Base-by-base conservation (phyloP, 2,797 vertebrate genomes). In the Chloroceryle amazona region DNA sequence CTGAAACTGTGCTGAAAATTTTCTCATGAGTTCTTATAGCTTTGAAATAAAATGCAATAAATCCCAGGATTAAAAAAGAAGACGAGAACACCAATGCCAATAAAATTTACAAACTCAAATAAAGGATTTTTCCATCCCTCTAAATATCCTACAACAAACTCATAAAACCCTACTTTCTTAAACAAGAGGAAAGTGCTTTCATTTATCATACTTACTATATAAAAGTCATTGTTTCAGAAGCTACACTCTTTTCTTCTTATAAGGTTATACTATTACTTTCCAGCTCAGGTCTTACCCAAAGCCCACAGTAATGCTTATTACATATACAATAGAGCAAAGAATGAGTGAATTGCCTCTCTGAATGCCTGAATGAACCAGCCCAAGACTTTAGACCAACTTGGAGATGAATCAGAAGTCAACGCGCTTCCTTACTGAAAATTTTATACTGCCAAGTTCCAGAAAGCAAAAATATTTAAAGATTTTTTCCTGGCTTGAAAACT, bases 61-160 rank as follows among this genome's bases (percentile, higher is more conserved):
- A 96, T 95, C 28, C 49, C 9, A 65, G 33, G 57, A 94, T 82
- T 89, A 73, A 71, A 84, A 80, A 71, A 35, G 14, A 35, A 80
- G 33, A 86, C 67, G 47, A 89, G 84, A 88, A 94, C 89, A 94
- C 60, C 65, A 86, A 31, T 79, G 85, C 41, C 93, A 97, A 91
- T 96, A 96, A 96, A 80, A 93, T 95, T 94, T 95, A 96, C 89
- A 93, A 97, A 85, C 87, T 84, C 26, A 96, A 81, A 95, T 92
- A 91, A 96, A 93, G 55, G 57, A 90, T 97, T 94, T 86, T 61
- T 87, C 72, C 66, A 88, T 91, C 47, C 23, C 39, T 93, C 71
- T 74, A 93, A 91, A 93, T 89, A 92, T 92, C 60, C 52, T 60
- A 86, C 76, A 90, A 79, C 94, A 95, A 97, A 91, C 90, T 96